Evolutionary conservation across 2,797 vertebrate species (phyloP).

Genomic region (Sebastes hubbsi): DNA sequence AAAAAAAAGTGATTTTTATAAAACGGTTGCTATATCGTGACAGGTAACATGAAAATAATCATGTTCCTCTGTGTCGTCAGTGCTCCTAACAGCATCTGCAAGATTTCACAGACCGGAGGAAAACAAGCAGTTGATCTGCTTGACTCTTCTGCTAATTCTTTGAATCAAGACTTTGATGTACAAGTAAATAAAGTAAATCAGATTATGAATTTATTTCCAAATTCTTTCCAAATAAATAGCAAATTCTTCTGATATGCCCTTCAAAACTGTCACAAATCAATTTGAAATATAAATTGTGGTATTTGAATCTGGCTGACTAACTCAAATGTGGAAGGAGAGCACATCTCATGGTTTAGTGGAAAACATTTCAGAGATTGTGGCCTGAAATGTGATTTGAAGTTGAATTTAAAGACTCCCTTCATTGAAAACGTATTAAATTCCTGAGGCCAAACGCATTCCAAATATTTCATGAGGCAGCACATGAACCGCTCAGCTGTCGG

Average conservation of each 20-base stretch:
- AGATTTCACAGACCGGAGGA: too few species aligned
- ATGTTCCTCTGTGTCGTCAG: too few species aligned
- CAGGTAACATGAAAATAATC: not conserved
- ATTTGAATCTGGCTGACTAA: not conserved
- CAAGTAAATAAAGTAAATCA: not conserved
- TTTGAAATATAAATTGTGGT: not conserved
- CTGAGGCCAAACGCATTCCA: conserved; percentile 32
- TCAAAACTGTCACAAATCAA: not conserved
- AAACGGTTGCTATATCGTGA: too few species aligned
- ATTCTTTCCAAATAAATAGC: not conserved
- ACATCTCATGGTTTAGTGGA: not conserved
- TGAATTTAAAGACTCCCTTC: not conserved
- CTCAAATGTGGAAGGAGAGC: not conserved
- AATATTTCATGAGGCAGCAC: conserved; percentile 26
- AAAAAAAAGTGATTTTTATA: too few species aligned
- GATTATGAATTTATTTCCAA: not conserved
- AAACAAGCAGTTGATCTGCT: not conserved
- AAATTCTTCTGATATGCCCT: not conserved
- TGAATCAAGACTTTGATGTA: not conserved
- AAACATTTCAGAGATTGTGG: not conserved
- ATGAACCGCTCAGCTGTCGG: conserved; percentile 36
- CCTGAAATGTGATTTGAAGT: not conserved
- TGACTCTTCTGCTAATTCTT: not conserved
- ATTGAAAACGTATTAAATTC: not conserved
- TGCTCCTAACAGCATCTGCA: too few species aligned